Conservation (phyloP, 1,140 invertebrate genomes). For the Drosophila miranda region DNA sequence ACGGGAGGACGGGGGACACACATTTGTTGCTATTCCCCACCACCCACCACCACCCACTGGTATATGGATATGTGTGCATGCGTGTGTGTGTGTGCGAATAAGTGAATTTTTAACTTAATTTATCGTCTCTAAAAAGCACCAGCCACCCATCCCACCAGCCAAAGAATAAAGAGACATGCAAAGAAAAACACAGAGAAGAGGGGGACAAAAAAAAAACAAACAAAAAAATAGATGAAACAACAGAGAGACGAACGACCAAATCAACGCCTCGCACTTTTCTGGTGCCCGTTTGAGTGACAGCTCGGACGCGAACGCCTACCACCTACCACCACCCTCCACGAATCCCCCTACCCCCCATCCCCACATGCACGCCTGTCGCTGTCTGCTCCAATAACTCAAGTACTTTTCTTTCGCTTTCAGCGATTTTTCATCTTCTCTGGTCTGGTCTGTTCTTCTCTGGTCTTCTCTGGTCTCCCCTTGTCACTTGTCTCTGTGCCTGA, state of each 20-base stretch:
- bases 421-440: slow-evolving; percentile 50
- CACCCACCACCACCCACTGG: no score
- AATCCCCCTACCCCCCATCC: slow-evolving; percentile 10
- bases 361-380: slow-evolving; percentile 22
- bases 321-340: neutral
- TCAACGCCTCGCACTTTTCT: slow-evolving; percentile 47
- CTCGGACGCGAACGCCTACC: slow-evolving; percentile 31
- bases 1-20: slow-evolving; percentile 3
- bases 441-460: no score
- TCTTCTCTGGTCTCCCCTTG: neutral
- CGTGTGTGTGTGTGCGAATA: neutral
- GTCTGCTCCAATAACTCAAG: slow-evolving; percentile 78
- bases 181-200: no score
- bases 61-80: no score
- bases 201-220: neutral
- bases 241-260: slow-evolving; percentile 26
- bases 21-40: neutral
- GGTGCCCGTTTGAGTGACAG: slow-evolving; percentile 53
- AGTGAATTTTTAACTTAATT: slow-evolving; percentile 41
- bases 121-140: slow-evolving; percentile 37
- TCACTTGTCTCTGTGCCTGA: slow-evolving; percentile 10
- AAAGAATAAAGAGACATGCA: neutral
- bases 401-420: slow-evolving; percentile 63
- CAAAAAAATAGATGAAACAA: slow-evolving; percentile 6
- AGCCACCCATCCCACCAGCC: no score